phyloP scores from a whole-genome alignment of 2,113 vertebrate genomes.

The Nestor notabilis region DNA sequence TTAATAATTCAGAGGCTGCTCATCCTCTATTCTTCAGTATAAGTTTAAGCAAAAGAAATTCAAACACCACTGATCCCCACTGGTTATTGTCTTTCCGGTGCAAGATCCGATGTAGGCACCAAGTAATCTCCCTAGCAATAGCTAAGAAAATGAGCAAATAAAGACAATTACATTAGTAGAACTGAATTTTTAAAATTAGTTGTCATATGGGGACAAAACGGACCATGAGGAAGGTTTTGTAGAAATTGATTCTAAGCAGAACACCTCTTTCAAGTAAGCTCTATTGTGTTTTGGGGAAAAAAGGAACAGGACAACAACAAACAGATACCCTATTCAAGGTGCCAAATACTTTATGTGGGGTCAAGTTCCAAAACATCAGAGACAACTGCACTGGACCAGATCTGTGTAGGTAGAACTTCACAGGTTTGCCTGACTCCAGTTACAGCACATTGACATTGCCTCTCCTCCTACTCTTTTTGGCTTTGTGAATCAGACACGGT shows the following conservation, averaged over 20 bases:
- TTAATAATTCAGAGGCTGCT: neutral
- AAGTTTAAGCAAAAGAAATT: neutral
- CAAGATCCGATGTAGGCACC: neutral
- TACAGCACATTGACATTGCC: neutral
- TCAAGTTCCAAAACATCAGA: neutral
- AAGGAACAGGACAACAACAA: neutral
- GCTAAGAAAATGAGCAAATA: neutral
- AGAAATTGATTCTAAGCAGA: neutral
- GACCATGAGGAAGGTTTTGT: neutral
- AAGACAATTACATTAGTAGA: neutral
- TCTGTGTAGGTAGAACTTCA: neutral
- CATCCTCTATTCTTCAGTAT: neutral
- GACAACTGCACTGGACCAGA: neutral
- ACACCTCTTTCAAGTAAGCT: neutral
- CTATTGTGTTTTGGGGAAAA: neutral
- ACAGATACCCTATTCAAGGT: neutral
- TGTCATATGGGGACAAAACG: neutral
- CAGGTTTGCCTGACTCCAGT: no score
- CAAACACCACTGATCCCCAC: neutral
- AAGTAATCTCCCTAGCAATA: neutral
- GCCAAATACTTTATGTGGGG: neutral
- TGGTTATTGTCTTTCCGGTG: neutral
- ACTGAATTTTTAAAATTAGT: neutral
- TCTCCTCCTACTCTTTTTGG: neutral
- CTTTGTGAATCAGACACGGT: neutral